Base-by-base conservation (phyloP, 2,888 invertebrate species). In the Eristalis intricaria region DNA sequence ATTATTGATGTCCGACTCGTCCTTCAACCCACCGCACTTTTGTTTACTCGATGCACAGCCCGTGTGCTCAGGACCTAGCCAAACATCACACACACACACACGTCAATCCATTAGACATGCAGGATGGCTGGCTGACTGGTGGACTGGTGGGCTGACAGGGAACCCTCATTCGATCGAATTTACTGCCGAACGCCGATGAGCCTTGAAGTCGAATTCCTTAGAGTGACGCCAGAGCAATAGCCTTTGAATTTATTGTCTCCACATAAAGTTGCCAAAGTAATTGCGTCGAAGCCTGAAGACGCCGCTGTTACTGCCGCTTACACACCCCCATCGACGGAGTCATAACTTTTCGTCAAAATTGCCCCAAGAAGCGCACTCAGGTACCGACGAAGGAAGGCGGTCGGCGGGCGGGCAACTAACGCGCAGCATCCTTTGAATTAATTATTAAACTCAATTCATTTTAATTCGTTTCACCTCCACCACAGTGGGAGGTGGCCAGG, bases 361-460 rank as follows among this genome's bases (percentile, higher is more conserved):
- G 66, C 84, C 79, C 26, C 56, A 63, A 38, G 64, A 50, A 71
- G n/a, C 50, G 22, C 61, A 23, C 19, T 13, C 71, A 60, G 43
- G 68, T 66, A 58, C 19, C 32, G 7, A 0, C 19, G 32, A 15
- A 29, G 35, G 35, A 50, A 22, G 38, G 40, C 61, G 22, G n/a
- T 5, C 19, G 38, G 38, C 13, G 38, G 38, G 38, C 29, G 38
- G 32, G 32, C 66, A 15, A n/a, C 22, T n/a, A n/a, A 13, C 19
- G 19, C 26, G 69, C 64, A 77, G 78, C 75, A 69, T 76, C 84
- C 71, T 87, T 87, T 77, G 74, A 84, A 88, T 88, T 77, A 88
- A 88, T 84, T 80, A 88, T 88, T 84, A 84, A 88, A 88, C 84
- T 84, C 88, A 84, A 88, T 88, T 84, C 88, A 88, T 84, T 84